These are phyloP conservation scores for Melieria crassipennis DNA, from an alignment of 2,888 invertebrate genomes.

Conservation along the genomic window DNA sequence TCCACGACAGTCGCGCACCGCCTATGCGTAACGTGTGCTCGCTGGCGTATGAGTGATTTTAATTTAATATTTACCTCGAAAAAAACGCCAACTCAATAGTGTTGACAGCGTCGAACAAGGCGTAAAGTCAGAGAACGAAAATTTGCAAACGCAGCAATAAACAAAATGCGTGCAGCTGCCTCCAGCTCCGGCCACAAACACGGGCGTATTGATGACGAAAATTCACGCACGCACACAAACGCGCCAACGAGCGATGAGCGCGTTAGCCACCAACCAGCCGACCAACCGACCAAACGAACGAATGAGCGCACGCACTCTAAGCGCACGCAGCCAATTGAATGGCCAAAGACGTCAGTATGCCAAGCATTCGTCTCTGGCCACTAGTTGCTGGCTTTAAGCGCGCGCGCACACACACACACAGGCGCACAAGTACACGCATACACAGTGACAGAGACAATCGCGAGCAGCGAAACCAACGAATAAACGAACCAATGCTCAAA, in stretches of 20 bases:
- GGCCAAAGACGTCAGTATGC: too few species aligned
- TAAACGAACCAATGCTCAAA: too few species aligned
- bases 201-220: constrained; percentile 28
- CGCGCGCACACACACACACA: constrained; percentile 10
- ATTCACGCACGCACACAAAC: constrained; percentile 22
- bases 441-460: neutral
- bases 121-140: constrained; percentile 14
- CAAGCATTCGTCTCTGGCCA: constrained; percentile 43
- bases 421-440: neutral
- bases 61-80: too few species aligned
- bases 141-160: constrained; percentile 37
- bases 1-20: too few species aligned
- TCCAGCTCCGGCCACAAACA: constrained; percentile 24
- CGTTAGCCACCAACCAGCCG: neutral
- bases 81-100: too few species aligned
- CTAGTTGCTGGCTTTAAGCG: constrained; percentile 45
- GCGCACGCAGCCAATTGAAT: neutral
- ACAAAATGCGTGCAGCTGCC: constrained; percentile 20
- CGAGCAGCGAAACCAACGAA: too few species aligned
- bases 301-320: constrained; percentile 1
- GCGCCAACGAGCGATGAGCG: neutral
- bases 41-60: constrained; percentile 1
- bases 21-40: neutral
- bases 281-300: neutral
- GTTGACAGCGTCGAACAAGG: constrained; percentile 5